A percentile compares a stretch with the other conserved stretches of the same genome.
Evolutionary conservation across 2,888 invertebrate species (phyloP).

Genomic region (Cerastis rubricosa): DNA sequence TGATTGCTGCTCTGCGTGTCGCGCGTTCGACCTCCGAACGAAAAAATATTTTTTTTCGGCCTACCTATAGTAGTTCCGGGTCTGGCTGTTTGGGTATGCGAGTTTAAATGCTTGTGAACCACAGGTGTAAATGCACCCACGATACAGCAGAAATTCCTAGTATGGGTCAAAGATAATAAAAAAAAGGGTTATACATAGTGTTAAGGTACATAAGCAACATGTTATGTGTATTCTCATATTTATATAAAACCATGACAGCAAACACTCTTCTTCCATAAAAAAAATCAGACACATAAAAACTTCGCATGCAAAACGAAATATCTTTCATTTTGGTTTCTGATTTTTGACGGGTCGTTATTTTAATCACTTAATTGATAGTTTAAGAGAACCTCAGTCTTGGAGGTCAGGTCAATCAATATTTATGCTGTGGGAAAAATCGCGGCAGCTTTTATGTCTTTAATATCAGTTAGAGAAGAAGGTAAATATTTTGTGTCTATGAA

Average conservation of each 20-base stretch:
- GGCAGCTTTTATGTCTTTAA: conserved; percentile 13
- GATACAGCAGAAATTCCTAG: no score
- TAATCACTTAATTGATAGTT: conserved; percentile 55
- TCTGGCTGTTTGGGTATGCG: no score
- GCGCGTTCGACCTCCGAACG: no score
- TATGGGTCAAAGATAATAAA: no score
- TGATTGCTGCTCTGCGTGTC: no score
- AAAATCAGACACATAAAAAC: conserved; percentile 26
- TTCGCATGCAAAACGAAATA: conserved; percentile 27
- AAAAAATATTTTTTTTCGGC: no score
- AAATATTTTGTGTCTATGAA: conserved; percentile 13
- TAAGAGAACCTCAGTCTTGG: conserved; percentile 19
- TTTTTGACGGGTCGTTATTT: conserved; percentile 56
- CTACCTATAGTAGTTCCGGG: no score
- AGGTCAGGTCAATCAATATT: conserved; percentile 58
- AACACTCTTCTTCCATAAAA: not conserved
- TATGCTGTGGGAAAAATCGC: conserved; percentile 54
- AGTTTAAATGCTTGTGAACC: no score
- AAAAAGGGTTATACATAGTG: no score
- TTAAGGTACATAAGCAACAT: not conserved
- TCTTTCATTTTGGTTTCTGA: conserved; percentile 35
- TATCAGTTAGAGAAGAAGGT: conserved; percentile 12
- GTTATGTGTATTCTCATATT: not conserved
- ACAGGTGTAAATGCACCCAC: no score
- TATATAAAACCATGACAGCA: not conserved